Evolutionary conservation across 92 coral and sea anemone genomes (phyloP), one percentile per base, ranked within the genome.

Genomic region (Scolanthus callimorphus): DNA sequence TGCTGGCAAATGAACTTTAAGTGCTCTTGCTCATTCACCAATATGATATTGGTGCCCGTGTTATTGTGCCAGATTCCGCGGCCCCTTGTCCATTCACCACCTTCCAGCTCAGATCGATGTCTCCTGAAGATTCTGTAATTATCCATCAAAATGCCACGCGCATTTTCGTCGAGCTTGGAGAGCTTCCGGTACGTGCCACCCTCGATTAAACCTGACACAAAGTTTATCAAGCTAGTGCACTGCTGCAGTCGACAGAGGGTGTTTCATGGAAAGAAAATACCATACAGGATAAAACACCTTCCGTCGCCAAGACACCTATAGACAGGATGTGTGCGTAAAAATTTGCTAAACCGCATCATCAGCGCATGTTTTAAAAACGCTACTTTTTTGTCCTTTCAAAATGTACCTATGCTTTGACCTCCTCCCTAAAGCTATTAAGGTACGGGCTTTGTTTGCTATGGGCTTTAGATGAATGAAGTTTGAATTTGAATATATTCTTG

Each of bases 11-110:
- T 39, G 37, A 77, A 45, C 57, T 69, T 71, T 2, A 77, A 25
- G 30, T 77, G 84, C 55, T 77, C 84, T 10, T 62, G 60, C 37
- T 71, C 84, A 39, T 77, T 77, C 46, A 77, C 57, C 11, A 77
- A 21, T 34, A 70, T 25, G 15, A 74, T 59, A 24, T 44, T 21
- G 20, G n/a, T 57, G 13, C 37, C 49, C 4, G 38, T 11, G 11
- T 11, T 26, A 15, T 68, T 67, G 31, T 45, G 46, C 67, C 65
- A 49, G 27, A 77, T 31, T 22, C 78, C 65, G 12, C 71, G 50
- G 6, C 66, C 77, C 8, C 49, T 37, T 9, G 30, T 20, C 78
- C 84, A 71, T n/a, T n/a, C n/a, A 4, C 59, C 31, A 2, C 15
- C 46, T 65, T 62, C 66, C 0, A 29, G 9, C 17, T 47, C 17